Evolutionary conservation across 2,888 invertebrate species (phyloP).

Genomic region (Psococerastis gibbosa): DNA sequence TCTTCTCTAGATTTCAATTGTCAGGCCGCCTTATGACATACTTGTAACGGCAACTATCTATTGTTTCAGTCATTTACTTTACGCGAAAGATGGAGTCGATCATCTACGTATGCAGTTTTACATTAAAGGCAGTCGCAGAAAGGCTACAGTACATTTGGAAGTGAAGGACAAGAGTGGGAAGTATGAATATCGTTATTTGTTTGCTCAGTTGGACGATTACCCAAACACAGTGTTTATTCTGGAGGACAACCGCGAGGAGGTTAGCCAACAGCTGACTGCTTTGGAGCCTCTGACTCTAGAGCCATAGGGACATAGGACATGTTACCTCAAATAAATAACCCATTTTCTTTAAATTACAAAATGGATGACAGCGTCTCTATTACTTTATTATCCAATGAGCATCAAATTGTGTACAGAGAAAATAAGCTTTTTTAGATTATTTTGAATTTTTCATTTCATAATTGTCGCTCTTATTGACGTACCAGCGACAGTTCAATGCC

Average conservation of each 20-base stretch:
- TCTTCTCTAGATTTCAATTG: slow-evolving; percentile 4
- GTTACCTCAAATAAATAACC: too few species aligned
- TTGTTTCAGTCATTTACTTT: slow-evolving; percentile 43
- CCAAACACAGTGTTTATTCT: slow-evolving; percentile 53
- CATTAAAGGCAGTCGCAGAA: slow-evolving; percentile 61
- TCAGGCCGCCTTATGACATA: slow-evolving; percentile 3
- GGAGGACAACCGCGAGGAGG: slow-evolving; percentile 42
- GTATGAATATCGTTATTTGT: slow-evolving; percentile 63
- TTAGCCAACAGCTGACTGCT: too few species aligned
- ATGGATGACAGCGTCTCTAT: too few species aligned
- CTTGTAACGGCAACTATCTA: slow-evolving; percentile 12
- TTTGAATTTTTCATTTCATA: too few species aligned
- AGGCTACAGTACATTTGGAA: slow-evolving; percentile 72
- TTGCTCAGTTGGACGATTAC: slow-evolving; percentile 65
- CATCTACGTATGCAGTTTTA: slow-evolving; percentile 83
- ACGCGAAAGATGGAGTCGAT: slow-evolving; percentile 51
- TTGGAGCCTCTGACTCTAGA: too few species aligned
- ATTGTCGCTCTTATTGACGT: too few species aligned
- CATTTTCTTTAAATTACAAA: too few species aligned
- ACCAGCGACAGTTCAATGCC: too few species aligned
- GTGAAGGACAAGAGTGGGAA: slow-evolving; percentile 64
- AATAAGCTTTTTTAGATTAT: too few species aligned
- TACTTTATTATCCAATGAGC: too few species aligned
- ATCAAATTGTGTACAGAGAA: too few species aligned
- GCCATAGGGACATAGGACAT: too few species aligned